Percentiles rank a stretch among this genome's conserved stretches.
phyloP scores from a whole-genome alignment of 2,113 vertebrate genomes.

The Nymphicus hollandicus region DNA sequence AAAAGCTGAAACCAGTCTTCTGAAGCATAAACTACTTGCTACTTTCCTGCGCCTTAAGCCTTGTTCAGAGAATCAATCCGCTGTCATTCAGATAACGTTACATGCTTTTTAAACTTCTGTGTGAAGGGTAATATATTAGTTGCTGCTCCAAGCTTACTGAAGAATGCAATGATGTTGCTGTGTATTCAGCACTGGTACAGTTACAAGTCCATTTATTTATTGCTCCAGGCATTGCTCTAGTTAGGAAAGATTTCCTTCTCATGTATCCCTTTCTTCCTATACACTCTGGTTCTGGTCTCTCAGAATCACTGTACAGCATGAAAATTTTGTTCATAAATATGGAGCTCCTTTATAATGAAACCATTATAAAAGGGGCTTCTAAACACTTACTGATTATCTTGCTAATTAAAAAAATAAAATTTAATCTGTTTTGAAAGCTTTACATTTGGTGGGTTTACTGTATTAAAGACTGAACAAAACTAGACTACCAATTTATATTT shows the following conservation, averaged over 20 bases:
- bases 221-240: not conserved
- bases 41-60: not conserved
- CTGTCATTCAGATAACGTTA: not conserved
- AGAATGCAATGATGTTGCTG: not conserved
- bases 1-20: not conserved
- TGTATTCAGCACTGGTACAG: not conserved
- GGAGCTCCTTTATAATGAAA: not conserved
- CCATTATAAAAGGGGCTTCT: fast-evolving
- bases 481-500: not conserved
- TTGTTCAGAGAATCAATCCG: not conserved
- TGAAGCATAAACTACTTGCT: not conserved
- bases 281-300: not conserved
- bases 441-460: not conserved
- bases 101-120: not conserved
- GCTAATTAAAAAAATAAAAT: not conserved
- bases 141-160: not conserved
- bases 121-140: not conserved
- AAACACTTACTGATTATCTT: not conserved
- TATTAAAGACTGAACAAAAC: not conserved
- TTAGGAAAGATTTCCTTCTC: not conserved
- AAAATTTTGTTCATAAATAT: not conserved
- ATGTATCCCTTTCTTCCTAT: not conserved
- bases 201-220: not conserved
- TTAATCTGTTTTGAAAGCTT: not conserved
- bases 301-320: not conserved